Base-by-base conservation (phyloP, 2,797 vertebrate species). In the Helarctos malayanus region DNA sequence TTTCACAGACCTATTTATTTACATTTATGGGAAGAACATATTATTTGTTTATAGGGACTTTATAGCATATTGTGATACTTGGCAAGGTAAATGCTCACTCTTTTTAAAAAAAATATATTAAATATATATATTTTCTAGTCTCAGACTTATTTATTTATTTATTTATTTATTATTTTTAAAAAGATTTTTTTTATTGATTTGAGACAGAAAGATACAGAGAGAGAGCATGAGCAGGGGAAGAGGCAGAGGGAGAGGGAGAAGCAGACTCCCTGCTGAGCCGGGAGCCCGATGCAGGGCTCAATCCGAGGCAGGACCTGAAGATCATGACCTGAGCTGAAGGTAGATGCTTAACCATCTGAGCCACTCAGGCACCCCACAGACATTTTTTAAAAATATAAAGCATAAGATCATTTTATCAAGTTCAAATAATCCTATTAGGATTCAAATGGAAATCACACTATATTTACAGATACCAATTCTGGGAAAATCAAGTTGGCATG, bases 41-140 rank as follows among this genome's bases (percentile, higher is more conserved):
- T 57, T 63, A 71, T 92, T 92, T 80, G 25, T 89, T 92, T 80
- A 49, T 49, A 80, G 2, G 18, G 49, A 79, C n/a, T 80, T 87
- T 32, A 8, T 49, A 92, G 56, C 21, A 12, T 52, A 19, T 78
- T 83, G 45, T 63, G 27, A 23, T 84, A 76, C 41, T 89, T 89
- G 71, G 19, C 63, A 84, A 82, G 45, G 19, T 3, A 84, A 81
- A 16, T 71, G 19, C 3, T 82, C 76, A 81, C 21, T 73, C 65
- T 94, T 45, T 83, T 88, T 88, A 45, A 4, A 19, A 12, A 27
- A 59, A 59, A 59, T 3, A 59, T 25, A 59, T 27, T 12, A 65
- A n/a, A n/a, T n/a, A 65, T 65, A 65, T 65, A 63, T n/a, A 4
- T 52, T 52, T 3, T 52, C 52, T 52, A 52, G 52, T 52, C 14